Base-by-base conservation (phyloP, 2,113 vertebrate genomes). In the Aramus guarauna region DNA sequence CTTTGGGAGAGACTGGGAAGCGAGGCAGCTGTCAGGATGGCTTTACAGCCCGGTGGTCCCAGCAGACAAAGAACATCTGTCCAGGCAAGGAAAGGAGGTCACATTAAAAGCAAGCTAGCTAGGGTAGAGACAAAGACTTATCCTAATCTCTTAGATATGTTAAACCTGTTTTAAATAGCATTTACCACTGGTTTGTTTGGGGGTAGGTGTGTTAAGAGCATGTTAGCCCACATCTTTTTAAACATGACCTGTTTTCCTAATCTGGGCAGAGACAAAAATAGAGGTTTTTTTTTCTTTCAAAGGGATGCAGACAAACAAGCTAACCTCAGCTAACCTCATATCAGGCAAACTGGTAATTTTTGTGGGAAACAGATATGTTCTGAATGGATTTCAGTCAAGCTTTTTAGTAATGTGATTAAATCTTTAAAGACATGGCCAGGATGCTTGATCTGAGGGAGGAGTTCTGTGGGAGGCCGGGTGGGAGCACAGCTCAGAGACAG, bases 1-100 rank as follows among this genome's bases (percentile, higher is more conserved):
- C 76, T 79, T 78, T 2, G 92, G 92, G 91, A 96, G 63, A 73
- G 34, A 45, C 74, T 91, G 62, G 85, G 52, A 93, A 95, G 45
- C 1, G 1, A 89, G 39, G 59, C 85, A 94, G 75, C 83, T 96
- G 91, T 96, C 85, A 92, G 82, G 48, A 94, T 58, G 75, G 59
- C 74, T 94, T 82, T 85, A 34, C 9, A 5, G 77, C 39, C 0
- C 6, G 81, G 41, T 20, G 80, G 53, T 92, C 92, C 71, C 89
- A 88, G 78, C 58, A 94, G 92, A 97, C 69, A 79, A 92, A 96
- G 89, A 96, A 71, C 86, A 82, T 95, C 85, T 96, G 92, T 73
- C 84, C 69, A 86, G 58, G 85, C 80, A 41, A 84, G 58, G 87
- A 96, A 96, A 95, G 78, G 89, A 97, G 95, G 91, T 94, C 91